Evolutionary conservation across 2,797 vertebrate species (phyloP).

Genomic region (Fratercula arctica): DNA sequence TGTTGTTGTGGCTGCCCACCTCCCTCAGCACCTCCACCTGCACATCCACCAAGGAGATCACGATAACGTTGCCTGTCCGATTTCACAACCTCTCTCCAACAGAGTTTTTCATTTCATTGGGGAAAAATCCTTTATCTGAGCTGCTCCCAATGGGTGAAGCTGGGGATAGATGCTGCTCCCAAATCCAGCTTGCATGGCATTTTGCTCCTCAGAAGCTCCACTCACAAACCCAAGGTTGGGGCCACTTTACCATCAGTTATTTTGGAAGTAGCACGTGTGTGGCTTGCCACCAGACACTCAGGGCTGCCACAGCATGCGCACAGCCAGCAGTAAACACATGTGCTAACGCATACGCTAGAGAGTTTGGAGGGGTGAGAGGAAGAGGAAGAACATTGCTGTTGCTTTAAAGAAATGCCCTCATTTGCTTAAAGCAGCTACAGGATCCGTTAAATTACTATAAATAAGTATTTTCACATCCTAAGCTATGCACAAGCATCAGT

Average conservation of each 20-base stretch:
- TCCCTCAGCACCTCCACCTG: background rate
- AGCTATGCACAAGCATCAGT: background rate
- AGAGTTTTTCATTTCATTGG: background rate
- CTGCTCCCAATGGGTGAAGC: background rate
- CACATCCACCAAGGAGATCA: background rate
- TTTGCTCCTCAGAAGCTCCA: background rate
- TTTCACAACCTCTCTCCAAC: background rate
- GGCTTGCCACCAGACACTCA: background rate
- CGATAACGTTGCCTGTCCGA: background rate
- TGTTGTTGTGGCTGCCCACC: background rate
- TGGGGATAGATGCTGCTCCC: background rate
- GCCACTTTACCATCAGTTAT: background rate
- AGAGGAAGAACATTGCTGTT: background rate
- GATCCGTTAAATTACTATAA: background rate
- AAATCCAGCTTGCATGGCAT: background rate
- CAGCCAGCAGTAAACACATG: background rate
- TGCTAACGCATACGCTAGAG: background rate
- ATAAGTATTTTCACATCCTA: background rate
- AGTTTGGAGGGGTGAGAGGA: background rate
- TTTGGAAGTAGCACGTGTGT: background rate
- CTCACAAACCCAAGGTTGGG: background rate
- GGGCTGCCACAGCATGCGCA: accelerated
- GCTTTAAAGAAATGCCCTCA: background rate
- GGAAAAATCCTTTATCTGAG: background rate
- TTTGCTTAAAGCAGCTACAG: background rate